Percentiles rank a stretch among this genome's conserved stretches.
phyloP scores from a whole-genome alignment of 2,113 vertebrate species.

The Boleophthalmus pectinirostris region DNA sequence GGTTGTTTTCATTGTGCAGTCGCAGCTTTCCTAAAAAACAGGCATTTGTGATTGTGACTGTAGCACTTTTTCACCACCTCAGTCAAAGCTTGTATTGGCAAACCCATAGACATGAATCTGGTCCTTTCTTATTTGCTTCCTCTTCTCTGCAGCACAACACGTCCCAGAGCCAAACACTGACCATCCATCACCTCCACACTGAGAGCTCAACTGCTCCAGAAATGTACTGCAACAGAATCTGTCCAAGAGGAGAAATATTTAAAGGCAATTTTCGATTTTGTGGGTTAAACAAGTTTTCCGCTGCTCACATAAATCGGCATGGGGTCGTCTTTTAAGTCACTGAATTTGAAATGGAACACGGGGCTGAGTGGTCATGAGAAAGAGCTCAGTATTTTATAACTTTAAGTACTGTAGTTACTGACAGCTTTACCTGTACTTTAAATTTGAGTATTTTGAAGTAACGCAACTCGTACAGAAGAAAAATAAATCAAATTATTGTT shows the following conservation, averaged over 20 bases:
- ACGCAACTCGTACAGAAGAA: no score
- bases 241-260: slow-evolving; percentile 33
- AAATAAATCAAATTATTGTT: no score
- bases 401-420: no score
- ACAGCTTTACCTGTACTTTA: no score
- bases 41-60: not conserved
- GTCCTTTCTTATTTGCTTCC: slow-evolving; percentile 26
- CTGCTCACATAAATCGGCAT: slow-evolving; percentile 39
- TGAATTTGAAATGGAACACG: no score
- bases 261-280: slow-evolving; percentile 27
- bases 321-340: not conserved
- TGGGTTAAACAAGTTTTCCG: slow-evolving; percentile 21
- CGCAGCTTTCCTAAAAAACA: not conserved
- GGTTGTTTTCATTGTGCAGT: no score
- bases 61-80: not conserved
- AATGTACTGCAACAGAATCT: slow-evolving; percentile 1
- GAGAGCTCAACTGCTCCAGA: slow-evolving; percentile 14
- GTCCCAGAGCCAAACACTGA: slow-evolving; percentile 21
- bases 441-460: no score
- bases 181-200: slow-evolving; percentile 21
- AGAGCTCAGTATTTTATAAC: no score
- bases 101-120: slow-evolving; percentile 8
- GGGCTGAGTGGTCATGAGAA: no score
- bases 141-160: not conserved
- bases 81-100: not conserved